Conservation (phyloP, 2,113 vertebrate genomes). For the Rhabdomys dilectus region DNA sequence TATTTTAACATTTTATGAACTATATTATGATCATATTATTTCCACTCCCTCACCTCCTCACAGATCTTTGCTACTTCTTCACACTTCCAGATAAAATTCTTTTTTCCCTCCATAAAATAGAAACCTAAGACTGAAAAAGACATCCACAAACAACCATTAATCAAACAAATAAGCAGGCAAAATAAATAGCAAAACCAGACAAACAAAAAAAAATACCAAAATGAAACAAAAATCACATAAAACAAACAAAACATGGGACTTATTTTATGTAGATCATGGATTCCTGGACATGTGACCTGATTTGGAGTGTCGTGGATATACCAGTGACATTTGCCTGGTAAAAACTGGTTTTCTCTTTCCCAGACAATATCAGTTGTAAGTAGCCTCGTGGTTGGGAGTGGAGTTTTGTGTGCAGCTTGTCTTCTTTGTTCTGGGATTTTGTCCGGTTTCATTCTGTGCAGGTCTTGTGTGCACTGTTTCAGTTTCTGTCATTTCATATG, state of each 20-base stretch:
- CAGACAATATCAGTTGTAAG: background rate
- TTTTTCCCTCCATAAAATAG: background rate
- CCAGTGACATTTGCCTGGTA: background rate
- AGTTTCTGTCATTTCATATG: background rate
- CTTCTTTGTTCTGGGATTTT: too few species aligned
- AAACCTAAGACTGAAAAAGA: background rate
- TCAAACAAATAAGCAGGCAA: background rate
- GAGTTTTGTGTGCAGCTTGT: background rate
- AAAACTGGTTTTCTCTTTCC: background rate
- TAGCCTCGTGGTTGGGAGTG: background rate
- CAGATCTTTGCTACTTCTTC: background rate
- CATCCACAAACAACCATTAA: background rate
- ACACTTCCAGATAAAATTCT: background rate
- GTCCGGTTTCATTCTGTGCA: background rate
- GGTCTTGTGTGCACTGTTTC: background rate
- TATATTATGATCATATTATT: background rate
- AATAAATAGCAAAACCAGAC: background rate
- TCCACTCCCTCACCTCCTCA: background rate
- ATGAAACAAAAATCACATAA: background rate
- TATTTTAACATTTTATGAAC: background rate
- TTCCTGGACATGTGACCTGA: background rate
- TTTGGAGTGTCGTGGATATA: background rate
- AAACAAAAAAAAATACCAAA: background rate
- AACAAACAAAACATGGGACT: background rate
- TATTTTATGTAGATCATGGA: background rate